Base-by-base conservation (phyloP, 1,140 invertebrate species). In the Drosophila jambulina region DNA sequence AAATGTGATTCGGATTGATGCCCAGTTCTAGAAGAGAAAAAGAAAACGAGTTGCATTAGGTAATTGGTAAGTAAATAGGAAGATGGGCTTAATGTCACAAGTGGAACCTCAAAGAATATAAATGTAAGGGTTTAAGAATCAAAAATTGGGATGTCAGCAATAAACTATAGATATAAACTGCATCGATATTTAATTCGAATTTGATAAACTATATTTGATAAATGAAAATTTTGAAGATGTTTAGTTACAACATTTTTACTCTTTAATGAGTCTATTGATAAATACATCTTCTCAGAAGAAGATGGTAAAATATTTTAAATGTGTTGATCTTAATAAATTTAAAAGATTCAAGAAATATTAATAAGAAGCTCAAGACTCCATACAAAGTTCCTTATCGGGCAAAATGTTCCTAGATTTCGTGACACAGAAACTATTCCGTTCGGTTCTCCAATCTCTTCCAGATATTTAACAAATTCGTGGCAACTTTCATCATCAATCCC, bases 1-100 rank as follows among this genome's bases (percentile, higher is more conserved):
- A 92, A 7, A 93, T 93, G 53, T 93, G 92, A 75, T 92, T 90
- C 36, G 92, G 92, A 82, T 93, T 93, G 51, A 93, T 93, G 48
- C 91, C 92, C 42, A 93, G 76, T 54, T 93, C 92, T 92, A 60
- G 2, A 77, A 75, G 85, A 23, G 19, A 34, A 65, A n/a, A 46
- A 10, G 25, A 25, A 36, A 62, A 13, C 6, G 15, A 59, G 32
- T 63, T 59, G 29, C 13, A 38, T 54, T 54, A 54, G 19, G 13
- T 36, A 36, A 36, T 54, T 36, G 51, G 13, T 5, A 54, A 23
- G 29, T 23, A 53, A 34, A 34, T 32, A 19, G 48, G 12, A 46
- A 48, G 46, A 48, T 10, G 23, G 23, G 25, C 4, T 49, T 51
- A 49, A 49, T n/a, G n/a, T 49, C 2, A n/a, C 15, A 23, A 46